These are phyloP conservation scores for Chaitophorus viminalis DNA, from an alignment of 2,888 invertebrate genomes.

Conservation along the genomic window DNA sequence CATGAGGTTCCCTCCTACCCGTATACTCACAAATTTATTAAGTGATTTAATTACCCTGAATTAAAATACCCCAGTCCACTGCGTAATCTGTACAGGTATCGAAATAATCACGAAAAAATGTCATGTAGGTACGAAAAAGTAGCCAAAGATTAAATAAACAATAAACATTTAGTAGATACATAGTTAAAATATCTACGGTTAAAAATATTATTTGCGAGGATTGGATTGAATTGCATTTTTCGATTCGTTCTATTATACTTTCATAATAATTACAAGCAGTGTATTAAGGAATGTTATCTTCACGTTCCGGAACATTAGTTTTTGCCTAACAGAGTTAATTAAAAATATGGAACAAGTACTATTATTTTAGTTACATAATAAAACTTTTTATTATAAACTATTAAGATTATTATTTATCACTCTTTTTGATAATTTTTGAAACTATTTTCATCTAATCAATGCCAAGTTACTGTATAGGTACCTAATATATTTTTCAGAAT, in stretches of 20 bases:
- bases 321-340: neutral
- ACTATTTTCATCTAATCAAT: neutral
- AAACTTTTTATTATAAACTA: neutral
- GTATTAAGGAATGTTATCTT: neutral
- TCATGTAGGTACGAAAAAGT: neutral
- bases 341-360: neutral
- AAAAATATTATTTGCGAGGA: neutral
- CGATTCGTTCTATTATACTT: neutral
- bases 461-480: neutral
- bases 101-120: neutral
- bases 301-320: constrained; percentile 34
- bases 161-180: neutral
- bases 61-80: no score
- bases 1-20: no score
- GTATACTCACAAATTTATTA: no score
- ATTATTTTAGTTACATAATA: neutral
- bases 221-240: neutral
- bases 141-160: neutral
- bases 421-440: neutral
- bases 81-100: neutral
- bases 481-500: no score
- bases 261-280: constrained; percentile 8
- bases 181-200: neutral
- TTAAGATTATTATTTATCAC: neutral
- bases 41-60: no score